Percentiles rank a stretch among this genome's conserved stretches.
phyloP scores from a whole-genome alignment of 2,888 invertebrate species.

The Drosophila crucigera region DNA sequence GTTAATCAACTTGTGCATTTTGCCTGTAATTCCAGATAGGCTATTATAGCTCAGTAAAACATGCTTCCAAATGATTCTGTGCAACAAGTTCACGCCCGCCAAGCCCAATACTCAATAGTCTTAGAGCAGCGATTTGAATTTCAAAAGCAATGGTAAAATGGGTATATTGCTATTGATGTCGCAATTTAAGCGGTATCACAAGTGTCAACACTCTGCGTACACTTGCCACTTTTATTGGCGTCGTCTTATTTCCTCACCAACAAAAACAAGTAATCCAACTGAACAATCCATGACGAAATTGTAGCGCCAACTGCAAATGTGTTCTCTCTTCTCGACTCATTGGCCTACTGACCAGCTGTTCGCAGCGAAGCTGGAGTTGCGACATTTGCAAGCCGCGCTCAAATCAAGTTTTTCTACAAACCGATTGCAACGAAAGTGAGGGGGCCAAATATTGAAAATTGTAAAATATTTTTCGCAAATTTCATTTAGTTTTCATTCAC shows the following conservation, averaged over 20 bases:
- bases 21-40: neutral
- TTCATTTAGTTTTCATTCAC: conserved; percentile 62
- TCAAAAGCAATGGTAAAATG: conserved; percentile 29
- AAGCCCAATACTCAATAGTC: neutral
- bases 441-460: conserved; percentile 58
- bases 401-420: conserved; percentile 67
- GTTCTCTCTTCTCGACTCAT: conserved; percentile 60
- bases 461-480: conserved; percentile 42
- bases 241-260: conserved; percentile 55
- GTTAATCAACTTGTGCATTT: neutral
- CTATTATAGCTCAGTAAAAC: neutral
- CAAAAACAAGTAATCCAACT: conserved; percentile 27
- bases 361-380: conserved; percentile 40
- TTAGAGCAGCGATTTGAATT: conserved; percentile 11
- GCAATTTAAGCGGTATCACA: conserved; percentile 41
- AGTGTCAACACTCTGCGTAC: conserved; percentile 64
- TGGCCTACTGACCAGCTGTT: conserved; percentile 56
- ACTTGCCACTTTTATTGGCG: conserved; percentile 48
- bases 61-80: neutral
- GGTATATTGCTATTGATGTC: conserved; percentile 37
- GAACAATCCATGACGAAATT: conserved; percentile 60
- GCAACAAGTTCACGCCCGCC: conserved; percentile 45
- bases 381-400: conserved; percentile 61
- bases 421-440: conserved; percentile 55
- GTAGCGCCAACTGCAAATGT: conserved; percentile 49